These are phyloP conservation scores for Stenchaetothrips biformis DNA, from an alignment of 2,888 invertebrate species.

Conservation along the genomic window DNA sequence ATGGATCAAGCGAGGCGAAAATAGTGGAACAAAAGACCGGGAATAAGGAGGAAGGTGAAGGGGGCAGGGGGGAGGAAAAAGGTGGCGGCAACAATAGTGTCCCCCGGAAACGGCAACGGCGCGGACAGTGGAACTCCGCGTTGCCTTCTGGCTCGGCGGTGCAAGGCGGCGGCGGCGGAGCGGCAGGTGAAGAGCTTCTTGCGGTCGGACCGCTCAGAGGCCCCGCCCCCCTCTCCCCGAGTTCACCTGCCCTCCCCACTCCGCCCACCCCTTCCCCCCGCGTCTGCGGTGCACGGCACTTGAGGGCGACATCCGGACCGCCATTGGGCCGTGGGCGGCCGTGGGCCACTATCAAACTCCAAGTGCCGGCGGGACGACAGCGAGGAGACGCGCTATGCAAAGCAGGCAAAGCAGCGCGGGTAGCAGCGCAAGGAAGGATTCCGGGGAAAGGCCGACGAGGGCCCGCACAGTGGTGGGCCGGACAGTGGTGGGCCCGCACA, in stretches of 20 bases:
- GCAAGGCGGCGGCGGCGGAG: not conserved
- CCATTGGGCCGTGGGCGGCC: not conserved
- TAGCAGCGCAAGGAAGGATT: too few species aligned
- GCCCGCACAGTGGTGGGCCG: too few species aligned
- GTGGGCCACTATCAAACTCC: not conserved
- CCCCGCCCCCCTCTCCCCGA: too few species aligned
- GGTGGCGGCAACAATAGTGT: not conserved
- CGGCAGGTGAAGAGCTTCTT: not conserved
- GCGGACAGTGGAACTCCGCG: too few species aligned
- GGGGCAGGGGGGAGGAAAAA: not conserved
- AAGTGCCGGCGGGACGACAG: not conserved
- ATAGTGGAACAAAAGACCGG: constrained; percentile 16
- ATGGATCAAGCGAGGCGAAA: constrained; percentile 18
- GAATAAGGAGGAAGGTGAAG: not conserved
- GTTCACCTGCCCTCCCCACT: too few species aligned
- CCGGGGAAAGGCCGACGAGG: too few species aligned
- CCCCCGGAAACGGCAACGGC: too few species aligned
- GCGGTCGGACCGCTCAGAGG: not conserved
- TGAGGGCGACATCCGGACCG: not conserved
- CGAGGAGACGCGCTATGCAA: too few species aligned
- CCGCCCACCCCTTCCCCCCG: too few species aligned
- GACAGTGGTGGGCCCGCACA: too few species aligned
- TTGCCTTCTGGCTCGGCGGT: not conserved
- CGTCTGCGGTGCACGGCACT: too few species aligned
- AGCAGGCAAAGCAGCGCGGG: too few species aligned